These are phyloP conservation scores for Chaenocephalus aceratus DNA, from an alignment of 2,113 vertebrate species.

Conservation along the genomic window DNA sequence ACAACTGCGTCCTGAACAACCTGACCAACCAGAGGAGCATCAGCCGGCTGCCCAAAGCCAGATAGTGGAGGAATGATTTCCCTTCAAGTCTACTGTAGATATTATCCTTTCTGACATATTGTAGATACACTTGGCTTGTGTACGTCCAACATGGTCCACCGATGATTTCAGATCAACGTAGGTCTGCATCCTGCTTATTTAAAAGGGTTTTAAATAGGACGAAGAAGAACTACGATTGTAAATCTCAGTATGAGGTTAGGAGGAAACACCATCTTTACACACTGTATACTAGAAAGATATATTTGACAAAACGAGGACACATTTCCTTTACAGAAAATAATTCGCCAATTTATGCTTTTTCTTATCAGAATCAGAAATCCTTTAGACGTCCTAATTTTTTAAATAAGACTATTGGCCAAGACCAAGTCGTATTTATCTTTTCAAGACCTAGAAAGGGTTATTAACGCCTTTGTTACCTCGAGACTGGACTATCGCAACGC, in stretches of 20 bases:
- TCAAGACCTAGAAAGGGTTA: too few species aligned
- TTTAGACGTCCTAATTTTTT: too few species aligned
- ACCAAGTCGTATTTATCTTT: too few species aligned
- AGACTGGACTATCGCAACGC: too few species aligned
- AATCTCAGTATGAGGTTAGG: conserved; percentile 5
- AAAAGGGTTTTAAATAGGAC: neutral
- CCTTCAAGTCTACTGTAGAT: neutral
- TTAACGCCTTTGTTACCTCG: too few species aligned
- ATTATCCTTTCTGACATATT: conserved; percentile 11
- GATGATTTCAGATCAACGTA: conserved; percentile 60
- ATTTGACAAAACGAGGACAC: neutral
- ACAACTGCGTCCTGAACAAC: conserved; percentile 82
- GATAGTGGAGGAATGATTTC: conserved; percentile 66
- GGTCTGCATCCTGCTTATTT: conserved; percentile 32
- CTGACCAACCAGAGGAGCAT: conserved; percentile 81
- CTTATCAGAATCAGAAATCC: too few species aligned
- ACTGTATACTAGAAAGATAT: neutral
- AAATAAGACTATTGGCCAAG: too few species aligned
- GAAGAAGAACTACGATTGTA: conserved; percentile 47
- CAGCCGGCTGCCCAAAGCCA: conserved; percentile 81
- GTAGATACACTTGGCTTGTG: conserved; percentile 10
- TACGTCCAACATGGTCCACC: conserved; percentile 33
- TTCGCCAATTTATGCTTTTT: too few species aligned
- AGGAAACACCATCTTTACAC: neutral
- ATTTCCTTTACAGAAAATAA: too few species aligned